Base-by-base conservation (phyloP, 1,140 invertebrate species). In the Bombus soroeensis region DNA sequence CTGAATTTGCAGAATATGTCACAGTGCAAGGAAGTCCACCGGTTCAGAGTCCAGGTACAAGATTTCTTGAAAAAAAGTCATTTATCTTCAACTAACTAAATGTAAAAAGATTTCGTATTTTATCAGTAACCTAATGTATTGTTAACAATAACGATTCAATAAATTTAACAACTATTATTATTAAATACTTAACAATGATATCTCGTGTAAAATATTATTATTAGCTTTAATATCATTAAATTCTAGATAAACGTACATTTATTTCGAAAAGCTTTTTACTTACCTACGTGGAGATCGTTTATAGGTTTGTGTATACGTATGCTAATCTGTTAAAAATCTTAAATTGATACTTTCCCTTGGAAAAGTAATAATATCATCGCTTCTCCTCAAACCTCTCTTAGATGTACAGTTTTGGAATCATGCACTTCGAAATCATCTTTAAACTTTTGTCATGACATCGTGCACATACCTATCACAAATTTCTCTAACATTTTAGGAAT, bases 1-100 rank as follows among this genome's bases (percentile, higher is more conserved):
- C 97, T 0, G 98, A 98, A 94, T 98, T 97, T 91, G 97, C 97
- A 2, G 98, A 98, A 92, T 98, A 98, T 91, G 97, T 98, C 77
- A 97, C 95, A 10, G 89, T 94, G 4, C 93, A 94, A 37, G 93
- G 74, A 72, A 88, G 91, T 9, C 87, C 91, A 9, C 89, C 93
- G n/a, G 89, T 77, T n/a, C 92, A 93, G 32, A 94, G 81, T 87
- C 93, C 93, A 77, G 93, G 94, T 94, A 89, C 32, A 47, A 71
- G 28, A 73, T 73, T 32, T 73, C 0, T 73, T 43, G 0, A 6
- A n/a, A n/a, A 72, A 41, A 71, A 39, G 3, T 25, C 2, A 47
- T 73, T 47, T 32, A 10, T 43, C 15, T 73, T 15, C 9, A 41
- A 41, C 37, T n/a, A 72, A 72, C 25, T n/a, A 25, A n/a, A 41